Conservation (phyloP, 2,888 invertebrate genomes). For the Rhimphoctona megacephalus region DNA sequence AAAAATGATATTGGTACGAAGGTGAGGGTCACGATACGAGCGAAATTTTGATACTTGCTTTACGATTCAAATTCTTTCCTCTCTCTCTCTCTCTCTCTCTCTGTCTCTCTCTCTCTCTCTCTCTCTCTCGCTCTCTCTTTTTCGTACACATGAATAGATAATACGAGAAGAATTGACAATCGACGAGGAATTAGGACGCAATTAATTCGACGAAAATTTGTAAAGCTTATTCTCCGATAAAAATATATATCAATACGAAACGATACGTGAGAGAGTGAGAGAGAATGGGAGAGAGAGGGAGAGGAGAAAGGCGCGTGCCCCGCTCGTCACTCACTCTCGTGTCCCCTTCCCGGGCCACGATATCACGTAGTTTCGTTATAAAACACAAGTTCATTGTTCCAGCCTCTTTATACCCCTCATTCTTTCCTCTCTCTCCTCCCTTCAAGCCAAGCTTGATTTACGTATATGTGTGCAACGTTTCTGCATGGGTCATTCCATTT, state of each 20-base stretch:
- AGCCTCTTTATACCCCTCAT: slow-evolving; percentile 73
- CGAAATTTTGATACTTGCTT: slow-evolving; percentile 18
- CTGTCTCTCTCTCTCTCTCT: background rate
- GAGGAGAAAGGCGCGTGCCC: slow-evolving; percentile 61
- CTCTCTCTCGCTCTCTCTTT: background rate
- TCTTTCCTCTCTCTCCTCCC: background rate
- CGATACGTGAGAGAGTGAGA: background rate
- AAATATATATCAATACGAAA: slow-evolving; percentile 45
- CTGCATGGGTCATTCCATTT: background rate
- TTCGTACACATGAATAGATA: background rate
- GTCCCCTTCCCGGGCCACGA: slow-evolving; percentile 39
- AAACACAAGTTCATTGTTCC: slow-evolving; percentile 81
- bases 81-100: background rate
- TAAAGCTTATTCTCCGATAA: slow-evolving; percentile 55
- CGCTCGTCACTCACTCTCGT: slow-evolving; percentile 56
- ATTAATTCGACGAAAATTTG: slow-evolving; percentile 68
- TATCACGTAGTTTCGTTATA: slow-evolving; percentile 72
- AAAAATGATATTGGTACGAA: slow-evolving; percentile 24
- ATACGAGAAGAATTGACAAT: background rate
- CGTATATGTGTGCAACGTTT: background rate
- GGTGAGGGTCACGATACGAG: slow-evolving; percentile 43
- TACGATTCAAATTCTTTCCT: background rate
- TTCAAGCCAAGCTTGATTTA: slow-evolving; percentile 12
- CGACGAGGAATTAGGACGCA: slow-evolving; percentile 66
- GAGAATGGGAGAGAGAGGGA: slow-evolving; percentile 8